These are phyloP conservation scores for Parelbella ahira DNA, from an alignment of 2,888 invertebrate genomes.

Conservation along the genomic window DNA sequence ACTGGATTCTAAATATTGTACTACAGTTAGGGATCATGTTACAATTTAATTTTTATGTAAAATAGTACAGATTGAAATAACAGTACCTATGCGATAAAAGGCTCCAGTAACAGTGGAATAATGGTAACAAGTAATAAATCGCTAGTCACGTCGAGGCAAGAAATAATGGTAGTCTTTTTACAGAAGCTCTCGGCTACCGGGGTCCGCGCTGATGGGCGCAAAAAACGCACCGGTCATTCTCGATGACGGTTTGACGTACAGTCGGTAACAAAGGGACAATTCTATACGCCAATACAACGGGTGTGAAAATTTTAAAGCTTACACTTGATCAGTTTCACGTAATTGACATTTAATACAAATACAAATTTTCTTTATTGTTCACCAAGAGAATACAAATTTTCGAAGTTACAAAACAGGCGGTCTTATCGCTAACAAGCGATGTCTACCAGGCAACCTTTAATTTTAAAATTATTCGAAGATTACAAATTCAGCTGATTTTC, in stretches of 20 bases:
- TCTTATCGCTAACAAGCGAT: too few species aligned
- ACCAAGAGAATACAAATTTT: too few species aligned
- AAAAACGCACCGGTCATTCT: conserved; percentile 55
- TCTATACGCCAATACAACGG: too few species aligned
- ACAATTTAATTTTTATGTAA: conserved; percentile 10
- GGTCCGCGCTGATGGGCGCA: conserved; percentile 49
- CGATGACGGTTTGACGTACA: conserved; percentile 43
- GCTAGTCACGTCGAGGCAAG: conserved; percentile 45
- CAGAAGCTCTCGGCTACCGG: conserved; percentile 47
- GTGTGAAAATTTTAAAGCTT: too few species aligned
- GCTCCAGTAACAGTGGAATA: conserved; percentile 37
- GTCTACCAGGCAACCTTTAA: too few species aligned
- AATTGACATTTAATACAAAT: too few species aligned
- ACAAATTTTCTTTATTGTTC: too few species aligned
- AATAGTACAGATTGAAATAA: conserved; percentile 6
- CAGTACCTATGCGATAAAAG: conserved; percentile 23
- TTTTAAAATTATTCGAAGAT: too few species aligned
- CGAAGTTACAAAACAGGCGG: too few species aligned
- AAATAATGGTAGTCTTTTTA: conserved; percentile 50
- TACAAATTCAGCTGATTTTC: too few species aligned
- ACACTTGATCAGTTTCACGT: too few species aligned
- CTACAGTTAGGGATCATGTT: conserved; percentile 4
- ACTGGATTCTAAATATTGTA: conserved; percentile 7
- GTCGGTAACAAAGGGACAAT: conserved; percentile 25
- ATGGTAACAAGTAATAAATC: conserved; percentile 44